phyloP scores from a whole-genome alignment of 2,888 invertebrate species.

The Halictus quadricinctus region DNA sequence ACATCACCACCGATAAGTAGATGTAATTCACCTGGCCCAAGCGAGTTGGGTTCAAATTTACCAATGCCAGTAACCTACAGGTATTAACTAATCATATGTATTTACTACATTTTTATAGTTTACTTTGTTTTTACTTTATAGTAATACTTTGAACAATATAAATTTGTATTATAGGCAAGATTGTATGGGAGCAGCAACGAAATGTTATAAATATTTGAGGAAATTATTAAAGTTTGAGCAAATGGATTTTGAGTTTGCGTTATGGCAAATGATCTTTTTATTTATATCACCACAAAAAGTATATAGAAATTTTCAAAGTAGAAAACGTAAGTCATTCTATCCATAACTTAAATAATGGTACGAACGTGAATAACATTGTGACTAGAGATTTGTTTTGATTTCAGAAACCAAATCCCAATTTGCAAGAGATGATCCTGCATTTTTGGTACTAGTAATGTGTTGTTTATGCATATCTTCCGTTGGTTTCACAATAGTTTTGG shows the following conservation, averaged over 20 bases:
- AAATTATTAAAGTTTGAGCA: slow-evolving; percentile 95
- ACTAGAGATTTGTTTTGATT: slow-evolving; percentile 46
- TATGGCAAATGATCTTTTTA: slow-evolving; percentile 99
- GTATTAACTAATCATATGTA: slow-evolving; percentile 58
- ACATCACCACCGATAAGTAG: slow-evolving; percentile 85
- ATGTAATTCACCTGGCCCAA: slow-evolving; percentile 79
- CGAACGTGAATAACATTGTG: not conserved
- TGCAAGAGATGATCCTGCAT: slow-evolving; percentile 99
- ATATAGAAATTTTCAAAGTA: slow-evolving; percentile 97
- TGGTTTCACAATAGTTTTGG: slow-evolving; percentile 92
- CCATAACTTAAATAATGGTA: not conserved
- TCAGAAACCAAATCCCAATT: slow-evolving; percentile 98
- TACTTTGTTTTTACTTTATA: too few relatives aligned
- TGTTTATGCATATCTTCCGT: slow-evolving; percentile 96
- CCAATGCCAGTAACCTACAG: slow-evolving; percentile 85
- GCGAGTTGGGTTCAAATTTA: slow-evolving; percentile 84
- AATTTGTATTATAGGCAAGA: slow-evolving; percentile 83
- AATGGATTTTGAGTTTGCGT: slow-evolving; percentile 99
- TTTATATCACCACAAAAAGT: slow-evolving; percentile 98
- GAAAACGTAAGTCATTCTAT: slow-evolving; percentile 92
- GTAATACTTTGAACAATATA: slow-evolving; percentile 70
- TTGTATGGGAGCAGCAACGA: slow-evolving; percentile 92
- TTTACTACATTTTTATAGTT: not conserved
- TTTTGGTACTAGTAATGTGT: slow-evolving; percentile 94
- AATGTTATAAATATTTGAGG: slow-evolving; percentile 93